These are phyloP conservation scores for Pangasius larnaudii DNA, from an alignment of 2,797 vertebrate genomes.

Conservation along the genomic window DNA sequence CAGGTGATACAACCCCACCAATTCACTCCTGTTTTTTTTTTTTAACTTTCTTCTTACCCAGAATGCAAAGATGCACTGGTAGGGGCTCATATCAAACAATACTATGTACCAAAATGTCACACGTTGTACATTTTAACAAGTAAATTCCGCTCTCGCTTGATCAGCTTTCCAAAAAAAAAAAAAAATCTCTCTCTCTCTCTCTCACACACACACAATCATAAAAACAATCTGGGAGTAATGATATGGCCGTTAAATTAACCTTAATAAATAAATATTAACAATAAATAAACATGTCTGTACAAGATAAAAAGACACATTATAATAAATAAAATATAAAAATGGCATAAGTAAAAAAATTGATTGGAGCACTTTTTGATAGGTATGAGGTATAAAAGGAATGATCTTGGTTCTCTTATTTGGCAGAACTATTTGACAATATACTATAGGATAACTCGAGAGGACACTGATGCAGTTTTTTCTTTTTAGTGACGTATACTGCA, in stretches of 20 bases:
- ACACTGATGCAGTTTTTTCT: slow-evolving; percentile 22
- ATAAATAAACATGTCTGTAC: slow-evolving; percentile 76
- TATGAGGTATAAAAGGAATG: slow-evolving; percentile 55
- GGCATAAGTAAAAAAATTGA: slow-evolving; percentile 41
- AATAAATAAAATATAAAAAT: slow-evolving; percentile 55
- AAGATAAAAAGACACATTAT: slow-evolving; percentile 66
- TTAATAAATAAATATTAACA: slow-evolving; percentile 65
- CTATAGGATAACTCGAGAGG: slow-evolving; percentile 31
- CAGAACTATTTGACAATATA: slow-evolving; percentile 42
- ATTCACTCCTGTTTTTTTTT: slow-evolving; percentile 16
- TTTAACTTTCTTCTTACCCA: slow-evolving; percentile 26
- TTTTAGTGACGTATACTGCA: slow-evolving; percentile 15
- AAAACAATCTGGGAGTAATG: slow-evolving; percentile 56
- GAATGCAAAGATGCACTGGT: slow-evolving; percentile 53
- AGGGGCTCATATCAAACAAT: slow-evolving; percentile 58
- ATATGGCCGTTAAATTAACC: slow-evolving; percentile 54
- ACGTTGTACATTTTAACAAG: slow-evolving; percentile 58
- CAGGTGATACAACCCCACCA: slow-evolving; percentile 66
- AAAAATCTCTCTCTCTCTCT: not conserved
- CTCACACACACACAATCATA: slow-evolving; percentile 21
- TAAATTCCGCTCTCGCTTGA: slow-evolving; percentile 37
- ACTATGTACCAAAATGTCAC: slow-evolving; percentile 57
- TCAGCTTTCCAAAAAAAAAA: slow-evolving; percentile 45
- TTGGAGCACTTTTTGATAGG: slow-evolving; percentile 45
- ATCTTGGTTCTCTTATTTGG: slow-evolving; percentile 51